phyloP scores from a whole-genome alignment of 2,888 invertebrate genomes.

The Falcaria lacertinaria region DNA sequence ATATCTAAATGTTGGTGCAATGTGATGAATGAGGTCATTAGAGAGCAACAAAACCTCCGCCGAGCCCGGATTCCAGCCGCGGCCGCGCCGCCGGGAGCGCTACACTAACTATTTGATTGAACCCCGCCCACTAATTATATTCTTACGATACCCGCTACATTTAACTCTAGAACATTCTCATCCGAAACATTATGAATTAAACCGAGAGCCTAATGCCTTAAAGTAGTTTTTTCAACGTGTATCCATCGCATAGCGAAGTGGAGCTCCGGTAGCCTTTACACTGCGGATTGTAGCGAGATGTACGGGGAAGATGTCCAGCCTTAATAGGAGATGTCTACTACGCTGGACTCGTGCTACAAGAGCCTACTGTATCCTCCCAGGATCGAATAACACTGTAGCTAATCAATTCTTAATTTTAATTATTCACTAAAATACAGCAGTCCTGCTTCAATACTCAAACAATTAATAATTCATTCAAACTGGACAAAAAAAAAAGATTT shows the following conservation, averaged over 20 bases:
- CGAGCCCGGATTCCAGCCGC: slow-evolving; percentile 45
- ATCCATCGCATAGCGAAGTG: slow-evolving; percentile 1
- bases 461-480: too few relatives aligned
- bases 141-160: slow-evolving; percentile 74
- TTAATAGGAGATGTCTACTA: slow-evolving; percentile 17
- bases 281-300: slow-evolving; percentile 23
- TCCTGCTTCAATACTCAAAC: too few relatives aligned
- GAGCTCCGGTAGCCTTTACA: slow-evolving; percentile 19
- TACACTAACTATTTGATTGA: slow-evolving; percentile 64
- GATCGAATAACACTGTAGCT: too few relatives aligned
- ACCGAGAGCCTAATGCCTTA: background rate
- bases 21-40: too few relatives aligned
- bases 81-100: slow-evolving; percentile 33
- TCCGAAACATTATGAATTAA: slow-evolving; percentile 10
- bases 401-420: too few relatives aligned
- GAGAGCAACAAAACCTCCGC: slow-evolving; percentile 10
- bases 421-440: too few relatives aligned
- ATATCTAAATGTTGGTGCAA: too few relatives aligned
- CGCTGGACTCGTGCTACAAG: slow-evolving; percentile 9
- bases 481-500: too few relatives aligned
- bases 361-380: slow-evolving; percentile 15
- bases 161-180: slow-evolving; percentile 39
- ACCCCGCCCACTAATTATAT: slow-evolving; percentile 79
- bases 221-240: background rate
- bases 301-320: slow-evolving; percentile 20